A percentile compares a stretch with the other conserved stretches of the same genome.
phyloP scores from a whole-genome alignment of 1,140 invertebrate species.

The Episyrphus balteatus region DNA sequence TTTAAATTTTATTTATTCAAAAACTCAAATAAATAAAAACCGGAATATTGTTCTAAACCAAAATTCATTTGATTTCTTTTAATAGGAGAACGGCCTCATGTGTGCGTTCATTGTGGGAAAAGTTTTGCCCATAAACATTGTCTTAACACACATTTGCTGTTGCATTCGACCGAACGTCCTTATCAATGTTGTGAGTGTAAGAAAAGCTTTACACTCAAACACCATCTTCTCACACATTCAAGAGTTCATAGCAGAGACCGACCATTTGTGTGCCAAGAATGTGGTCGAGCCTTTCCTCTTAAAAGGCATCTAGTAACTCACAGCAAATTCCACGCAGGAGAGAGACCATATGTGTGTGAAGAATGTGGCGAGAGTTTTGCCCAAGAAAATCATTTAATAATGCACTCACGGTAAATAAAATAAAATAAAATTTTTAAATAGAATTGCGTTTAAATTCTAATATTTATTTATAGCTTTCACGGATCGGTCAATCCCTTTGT shows the following conservation, averaged over 20 bases:
- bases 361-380: constrained; percentile 82
- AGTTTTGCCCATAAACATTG: constrained; percentile 76
- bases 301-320: constrained; percentile 75
- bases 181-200: constrained; percentile 76
- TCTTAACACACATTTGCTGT: constrained; percentile 65
- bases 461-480: constrained; percentile 45
- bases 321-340: constrained; percentile 76
- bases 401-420: constrained; percentile 51
- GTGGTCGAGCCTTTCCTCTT: constrained; percentile 67
- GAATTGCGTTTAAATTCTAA: background rate
- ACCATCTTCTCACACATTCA: constrained; percentile 66
- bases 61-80: constrained; percentile 12
- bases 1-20: no score
- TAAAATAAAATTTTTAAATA: background rate
- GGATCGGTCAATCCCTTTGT: constrained; percentile 70
- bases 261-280: constrained; percentile 69
- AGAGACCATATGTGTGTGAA: constrained; percentile 74
- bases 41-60: constrained; percentile 2
- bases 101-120: constrained; percentile 74
- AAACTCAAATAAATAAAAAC: no score
- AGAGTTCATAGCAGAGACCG: constrained; percentile 63
- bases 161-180: constrained; percentile 69
- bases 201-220: constrained; percentile 74
- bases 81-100: constrained; percentile 63
- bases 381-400: constrained; percentile 65